phyloP scores from a whole-genome alignment of 2,888 invertebrate species.

The Erebia aethiops region DNA sequence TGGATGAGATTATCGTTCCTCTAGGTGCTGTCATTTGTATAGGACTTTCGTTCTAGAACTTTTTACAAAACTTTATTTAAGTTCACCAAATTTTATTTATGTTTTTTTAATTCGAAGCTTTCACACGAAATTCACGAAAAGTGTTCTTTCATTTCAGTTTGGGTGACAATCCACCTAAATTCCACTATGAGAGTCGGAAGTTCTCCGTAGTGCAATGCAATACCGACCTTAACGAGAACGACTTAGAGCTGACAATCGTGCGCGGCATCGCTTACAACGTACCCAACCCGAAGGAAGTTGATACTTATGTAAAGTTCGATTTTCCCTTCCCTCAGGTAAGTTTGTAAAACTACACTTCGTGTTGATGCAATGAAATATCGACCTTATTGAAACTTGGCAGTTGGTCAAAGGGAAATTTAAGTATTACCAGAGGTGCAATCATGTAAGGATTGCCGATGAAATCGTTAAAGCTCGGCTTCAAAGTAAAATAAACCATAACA shows the following conservation, averaged over 20 bases:
- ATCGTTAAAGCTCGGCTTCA: no score
- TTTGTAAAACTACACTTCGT: neutral
- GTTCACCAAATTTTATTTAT: no score
- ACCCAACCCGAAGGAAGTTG: conserved; percentile 92
- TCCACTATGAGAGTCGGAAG: conserved; percentile 95
- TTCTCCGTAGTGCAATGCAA: conserved; percentile 97
- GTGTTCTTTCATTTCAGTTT: conserved; percentile 52
- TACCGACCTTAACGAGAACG: conserved; percentile 96
- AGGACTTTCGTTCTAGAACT: no score
- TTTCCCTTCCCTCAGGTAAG: conserved; percentile 94
- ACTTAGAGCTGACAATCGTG: conserved; percentile 92
- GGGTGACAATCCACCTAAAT: conserved; percentile 88
- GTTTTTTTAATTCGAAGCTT: no score
- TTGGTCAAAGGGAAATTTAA: no score
- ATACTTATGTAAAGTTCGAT: conserved; percentile 96
- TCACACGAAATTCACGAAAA: neutral
- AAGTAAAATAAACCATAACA: no score
- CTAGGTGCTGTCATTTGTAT: no score
- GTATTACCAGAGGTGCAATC: no score
- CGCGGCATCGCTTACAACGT: conserved; percentile 94
- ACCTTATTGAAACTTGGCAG: neutral
- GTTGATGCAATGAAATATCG: conserved; percentile 21
- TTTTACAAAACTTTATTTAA: no score
- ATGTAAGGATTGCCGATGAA: no score
- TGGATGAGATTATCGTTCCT: no score